Percentiles rank a stretch among this genome's conserved stretches.
Evolutionary conservation across 1,140 invertebrate species (phyloP).

Genomic region (Drosophila ambigua): DNA sequence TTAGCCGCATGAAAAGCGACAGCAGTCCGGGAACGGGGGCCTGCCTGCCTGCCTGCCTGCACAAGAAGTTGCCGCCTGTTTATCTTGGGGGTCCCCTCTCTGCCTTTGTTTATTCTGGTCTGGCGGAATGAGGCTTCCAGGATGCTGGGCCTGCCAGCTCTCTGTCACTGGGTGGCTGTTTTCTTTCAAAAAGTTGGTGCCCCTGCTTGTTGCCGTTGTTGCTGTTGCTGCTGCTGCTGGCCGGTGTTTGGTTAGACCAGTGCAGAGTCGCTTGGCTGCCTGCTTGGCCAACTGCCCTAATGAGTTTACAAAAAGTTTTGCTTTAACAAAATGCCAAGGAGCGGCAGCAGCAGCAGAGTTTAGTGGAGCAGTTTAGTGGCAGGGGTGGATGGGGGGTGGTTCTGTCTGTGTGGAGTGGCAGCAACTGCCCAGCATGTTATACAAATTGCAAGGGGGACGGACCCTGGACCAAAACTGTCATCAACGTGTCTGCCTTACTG

Average conservation of each 20-base stretch:
- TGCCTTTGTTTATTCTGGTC: conserved; percentile 65
- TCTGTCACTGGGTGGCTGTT: conserved; percentile 40
- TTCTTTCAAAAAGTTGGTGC: conserved; percentile 66
- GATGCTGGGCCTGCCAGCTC: conserved; percentile 10
- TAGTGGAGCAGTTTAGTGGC: conserved; percentile 11
- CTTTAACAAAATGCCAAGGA: conserved; percentile 62
- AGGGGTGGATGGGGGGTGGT: no score
- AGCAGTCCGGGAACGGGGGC: conserved; percentile 36
- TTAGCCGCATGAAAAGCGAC: conserved; percentile 81
- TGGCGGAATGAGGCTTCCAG: conserved; percentile 3
- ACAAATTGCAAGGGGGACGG: conserved; percentile 64
- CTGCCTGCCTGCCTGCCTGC: conserved; percentile 27
- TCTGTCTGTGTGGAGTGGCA: conserved; percentile 18
- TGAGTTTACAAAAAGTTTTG: conserved; percentile 81
- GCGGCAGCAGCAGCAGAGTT: background rate
- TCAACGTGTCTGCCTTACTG: conserved; percentile 61
- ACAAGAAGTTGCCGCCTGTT: conserved; percentile 78
- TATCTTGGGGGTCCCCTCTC: conserved; percentile 49
- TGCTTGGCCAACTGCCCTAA: conserved; percentile 79
- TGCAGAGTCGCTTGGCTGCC: conserved; percentile 60
- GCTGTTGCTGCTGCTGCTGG: conserved; percentile 21
- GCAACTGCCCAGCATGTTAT: conserved; percentile 72
- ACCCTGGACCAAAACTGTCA: conserved; percentile 65
- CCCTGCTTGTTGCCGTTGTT: conserved; percentile 29
- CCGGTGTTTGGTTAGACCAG: conserved; percentile 57